phyloP scores from a whole-genome alignment of 2,113 vertebrate genomes.

The Thunnus thynnus region DNA sequence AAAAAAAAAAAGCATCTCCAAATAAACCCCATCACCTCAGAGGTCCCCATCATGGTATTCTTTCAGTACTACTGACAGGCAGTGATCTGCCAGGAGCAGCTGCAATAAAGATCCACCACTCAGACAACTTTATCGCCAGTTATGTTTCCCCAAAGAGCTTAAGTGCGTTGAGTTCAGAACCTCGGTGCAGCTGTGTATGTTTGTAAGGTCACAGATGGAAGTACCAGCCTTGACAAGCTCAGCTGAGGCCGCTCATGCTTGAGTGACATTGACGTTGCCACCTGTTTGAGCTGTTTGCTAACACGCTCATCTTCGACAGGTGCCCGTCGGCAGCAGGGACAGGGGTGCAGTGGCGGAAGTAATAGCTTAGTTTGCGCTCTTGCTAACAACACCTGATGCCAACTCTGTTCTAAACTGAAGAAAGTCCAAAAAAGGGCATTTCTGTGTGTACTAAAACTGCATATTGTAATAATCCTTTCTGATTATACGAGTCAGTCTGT shows the following conservation, averaged over 20 bases:
- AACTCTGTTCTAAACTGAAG: conserved; percentile 17
- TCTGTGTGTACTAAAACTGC: neutral
- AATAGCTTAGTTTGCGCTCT: conserved; percentile 52
- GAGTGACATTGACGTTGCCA: conserved; percentile 64
- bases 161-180: conserved; percentile 1
- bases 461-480: conserved; percentile 13
- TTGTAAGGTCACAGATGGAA: conserved; percentile 56
- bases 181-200: conserved; percentile 37
- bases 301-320: conserved; percentile 63
- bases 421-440: conserved; percentile 31
- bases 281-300: conserved; percentile 73
- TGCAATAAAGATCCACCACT: conserved; percentile 6
- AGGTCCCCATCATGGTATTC: neutral
- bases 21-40: neutral
- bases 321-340: conserved; percentile 50
- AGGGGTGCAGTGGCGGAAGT: conserved; percentile 57
- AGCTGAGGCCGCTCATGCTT: conserved; percentile 60
- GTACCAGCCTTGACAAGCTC: conserved; percentile 52
- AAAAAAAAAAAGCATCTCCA: neutral
- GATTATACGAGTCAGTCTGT: neutral
- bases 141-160: neutral
- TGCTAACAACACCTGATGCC: conserved; percentile 68
- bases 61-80: neutral
- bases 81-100: neutral
- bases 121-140: neutral